Percentiles rank a stretch among this genome's conserved stretches.
phyloP scores from a whole-genome alignment of 2,797 vertebrate genomes.

The Microctenopoma lineatum region DNA sequence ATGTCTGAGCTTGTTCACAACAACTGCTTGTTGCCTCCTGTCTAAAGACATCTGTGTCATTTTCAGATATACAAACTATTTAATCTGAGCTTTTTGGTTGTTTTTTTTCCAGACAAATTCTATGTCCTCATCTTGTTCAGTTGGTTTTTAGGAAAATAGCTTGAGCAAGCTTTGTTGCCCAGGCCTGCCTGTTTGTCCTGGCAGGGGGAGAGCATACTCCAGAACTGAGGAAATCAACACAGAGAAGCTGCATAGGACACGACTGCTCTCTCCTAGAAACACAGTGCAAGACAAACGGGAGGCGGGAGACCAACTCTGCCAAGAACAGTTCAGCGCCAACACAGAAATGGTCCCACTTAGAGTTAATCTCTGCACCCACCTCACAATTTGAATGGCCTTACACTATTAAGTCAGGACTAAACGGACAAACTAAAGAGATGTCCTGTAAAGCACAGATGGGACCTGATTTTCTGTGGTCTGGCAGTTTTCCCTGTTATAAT shows the following conservation, averaged over 20 bases:
- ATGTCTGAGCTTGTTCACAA: constrained; percentile 3
- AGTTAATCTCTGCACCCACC: constrained; percentile 44
- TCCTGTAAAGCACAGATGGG: constrained; percentile 7
- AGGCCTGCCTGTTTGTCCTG: constrained; percentile 77
- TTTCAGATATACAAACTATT: constrained; percentile 21
- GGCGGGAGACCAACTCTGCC: constrained; percentile 21
- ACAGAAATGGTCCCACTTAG: constrained; percentile 45
- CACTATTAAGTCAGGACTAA: constrained; percentile 16
- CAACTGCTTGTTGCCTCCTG: constrained; percentile 38
- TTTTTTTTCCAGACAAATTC: constrained; percentile 52
- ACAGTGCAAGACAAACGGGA: constrained; percentile 45
- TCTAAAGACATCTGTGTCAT: constrained; percentile 35
- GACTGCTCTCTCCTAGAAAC: constrained; percentile 68
- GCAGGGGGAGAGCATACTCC: constrained; percentile 69
- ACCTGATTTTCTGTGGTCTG: constrained; percentile 17
- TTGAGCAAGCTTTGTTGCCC: constrained; percentile 56
- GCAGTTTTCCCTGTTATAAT: constrained; percentile 34
- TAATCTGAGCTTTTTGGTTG: constrained; percentile 38
- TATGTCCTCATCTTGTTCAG: constrained; percentile 49
- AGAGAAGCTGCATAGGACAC: constrained; percentile 46
- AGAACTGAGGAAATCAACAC: constrained; percentile 76
- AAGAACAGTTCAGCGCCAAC: constrained; percentile 44
- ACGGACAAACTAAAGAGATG: constrained; percentile 13
- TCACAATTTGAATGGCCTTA: constrained; percentile 25
- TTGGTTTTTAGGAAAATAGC: constrained; percentile 58